A percentile compares a stretch with the other conserved stretches of the same genome.
These are phyloP conservation scores for Drosophila malerkotliana DNA, from an alignment of 1,140 invertebrate species.

Conservation along the genomic window DNA sequence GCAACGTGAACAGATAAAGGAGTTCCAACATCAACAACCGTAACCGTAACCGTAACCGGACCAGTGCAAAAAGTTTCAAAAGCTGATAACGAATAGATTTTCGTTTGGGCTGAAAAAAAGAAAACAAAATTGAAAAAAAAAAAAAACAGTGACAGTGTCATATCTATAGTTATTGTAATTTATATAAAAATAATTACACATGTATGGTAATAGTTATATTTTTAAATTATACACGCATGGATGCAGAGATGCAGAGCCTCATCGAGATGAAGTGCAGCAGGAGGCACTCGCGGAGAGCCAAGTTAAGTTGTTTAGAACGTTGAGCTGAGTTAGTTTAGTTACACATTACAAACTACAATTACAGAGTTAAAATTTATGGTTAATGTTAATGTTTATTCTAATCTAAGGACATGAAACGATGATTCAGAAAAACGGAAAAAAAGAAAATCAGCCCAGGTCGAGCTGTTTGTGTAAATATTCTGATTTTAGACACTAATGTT, in stretches of 20 bases:
- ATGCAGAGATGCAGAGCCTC: not conserved
- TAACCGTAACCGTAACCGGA: conserved; percentile 57
- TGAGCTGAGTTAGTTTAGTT: conserved; percentile 77
- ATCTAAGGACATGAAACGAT: conserved; percentile 25
- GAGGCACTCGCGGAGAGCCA: not conserved
- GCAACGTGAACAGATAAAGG: not conserved
- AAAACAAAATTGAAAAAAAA: conserved; percentile 18
- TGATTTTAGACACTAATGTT: conserved; percentile 55
- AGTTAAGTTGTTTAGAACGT: conserved; percentile 57
- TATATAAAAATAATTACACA: conserved; percentile 50
- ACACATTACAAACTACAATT: conserved; percentile 10
- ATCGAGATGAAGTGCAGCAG: not conserved
- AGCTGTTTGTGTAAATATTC: conserved; percentile 46
- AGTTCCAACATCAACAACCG: conserved; percentile 29
- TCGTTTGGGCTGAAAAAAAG: conserved; percentile 52
- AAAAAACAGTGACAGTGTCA: conserved; percentile 76
- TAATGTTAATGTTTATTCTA: conserved; percentile 65
- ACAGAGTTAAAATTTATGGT: conserved; percentile 1
- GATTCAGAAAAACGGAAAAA: conserved; percentile 35
- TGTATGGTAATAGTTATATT: conserved; percentile 64
- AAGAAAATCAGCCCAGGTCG: conserved; percentile 1
- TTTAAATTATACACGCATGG: conserved; percentile 45
- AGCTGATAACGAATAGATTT: conserved; percentile 29
- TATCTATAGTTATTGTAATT: conserved; percentile 77
- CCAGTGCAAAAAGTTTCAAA: conserved; percentile 69